Evolutionary conservation across 2,797 vertebrate genomes (phyloP).

Genomic region (Chloroceryle inda): DNA sequence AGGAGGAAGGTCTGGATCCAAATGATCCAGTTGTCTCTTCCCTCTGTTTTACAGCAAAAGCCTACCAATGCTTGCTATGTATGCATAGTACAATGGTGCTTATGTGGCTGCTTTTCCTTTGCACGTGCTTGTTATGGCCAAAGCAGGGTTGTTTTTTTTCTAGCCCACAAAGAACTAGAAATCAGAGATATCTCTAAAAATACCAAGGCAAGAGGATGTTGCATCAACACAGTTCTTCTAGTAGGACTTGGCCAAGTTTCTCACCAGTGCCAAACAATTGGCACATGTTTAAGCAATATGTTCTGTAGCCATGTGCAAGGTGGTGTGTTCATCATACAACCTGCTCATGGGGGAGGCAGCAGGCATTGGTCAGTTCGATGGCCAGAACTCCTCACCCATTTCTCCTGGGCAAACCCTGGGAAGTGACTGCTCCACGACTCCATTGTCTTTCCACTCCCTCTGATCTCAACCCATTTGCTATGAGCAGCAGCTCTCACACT

Average conservation of each 20-base stretch:
- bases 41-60: not conserved
- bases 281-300: not conserved
- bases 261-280: not conserved
- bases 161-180: not conserved
- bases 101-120: not conserved
- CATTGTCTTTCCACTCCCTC: not conserved
- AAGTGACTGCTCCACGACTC: not conserved
- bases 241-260: not conserved
- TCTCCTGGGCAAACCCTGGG: not conserved
- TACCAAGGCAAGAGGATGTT: not conserved
- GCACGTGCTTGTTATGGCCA: not conserved
- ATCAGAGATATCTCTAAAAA: slow-evolving; percentile 35
- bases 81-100: not conserved
- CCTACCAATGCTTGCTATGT: not conserved
- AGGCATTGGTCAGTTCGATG: accelerated
- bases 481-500: not conserved
- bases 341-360: not conserved
- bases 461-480: not conserved
- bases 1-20: slow-evolving; percentile 22
- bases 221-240: not conserved
- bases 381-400: not conserved
- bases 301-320: not conserved
- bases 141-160: not conserved
- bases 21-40: not conserved
- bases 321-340: not conserved